Evolutionary conservation across 2,797 vertebrate genomes (phyloP).

Genomic region (Halcyon leucocephala): DNA sequence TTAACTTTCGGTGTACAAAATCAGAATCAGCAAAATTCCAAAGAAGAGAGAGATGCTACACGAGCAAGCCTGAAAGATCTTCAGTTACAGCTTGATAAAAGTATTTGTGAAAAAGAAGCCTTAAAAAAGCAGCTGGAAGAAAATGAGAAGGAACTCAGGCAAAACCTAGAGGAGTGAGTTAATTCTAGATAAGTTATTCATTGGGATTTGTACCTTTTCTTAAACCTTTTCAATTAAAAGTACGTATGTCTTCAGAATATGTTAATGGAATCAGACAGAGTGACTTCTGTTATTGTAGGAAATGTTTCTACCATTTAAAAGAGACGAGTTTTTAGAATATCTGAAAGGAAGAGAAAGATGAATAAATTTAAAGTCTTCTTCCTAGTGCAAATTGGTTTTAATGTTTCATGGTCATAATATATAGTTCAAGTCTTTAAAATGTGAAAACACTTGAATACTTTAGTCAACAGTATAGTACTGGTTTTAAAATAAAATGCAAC

Average conservation of each 20-base stretch:
- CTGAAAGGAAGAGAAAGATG: background rate
- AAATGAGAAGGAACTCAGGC: slow-evolving; percentile 88
- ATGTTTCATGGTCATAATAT: background rate
- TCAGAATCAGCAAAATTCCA: slow-evolving; percentile 82
- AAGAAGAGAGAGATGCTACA: slow-evolving; percentile 78
- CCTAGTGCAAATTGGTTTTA: background rate
- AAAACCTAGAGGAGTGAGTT: slow-evolving; percentile 93
- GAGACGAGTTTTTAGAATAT: background rate
- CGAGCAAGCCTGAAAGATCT: slow-evolving; percentile 81
- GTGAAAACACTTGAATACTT: background rate
- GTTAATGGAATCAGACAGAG: background rate
- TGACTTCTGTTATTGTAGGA: background rate
- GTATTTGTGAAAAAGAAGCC: slow-evolving; percentile 79
- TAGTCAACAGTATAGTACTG: background rate
- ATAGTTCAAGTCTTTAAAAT: background rate
- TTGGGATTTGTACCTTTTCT: background rate
- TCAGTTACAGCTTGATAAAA: slow-evolving; percentile 80
- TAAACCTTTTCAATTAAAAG: background rate
- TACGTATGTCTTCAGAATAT: background rate
- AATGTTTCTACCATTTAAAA: background rate
- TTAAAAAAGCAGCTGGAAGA: slow-evolving; percentile 85
- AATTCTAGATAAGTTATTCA: background rate
- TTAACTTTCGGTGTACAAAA: slow-evolving; percentile 8
- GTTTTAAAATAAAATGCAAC: background rate
- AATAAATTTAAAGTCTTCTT: background rate